Evolutionary conservation across 1,140 invertebrate genomes (phyloP), one percentile per base, ranked within the genome.

Genomic region (Belonocnema kinseyi): DNA sequence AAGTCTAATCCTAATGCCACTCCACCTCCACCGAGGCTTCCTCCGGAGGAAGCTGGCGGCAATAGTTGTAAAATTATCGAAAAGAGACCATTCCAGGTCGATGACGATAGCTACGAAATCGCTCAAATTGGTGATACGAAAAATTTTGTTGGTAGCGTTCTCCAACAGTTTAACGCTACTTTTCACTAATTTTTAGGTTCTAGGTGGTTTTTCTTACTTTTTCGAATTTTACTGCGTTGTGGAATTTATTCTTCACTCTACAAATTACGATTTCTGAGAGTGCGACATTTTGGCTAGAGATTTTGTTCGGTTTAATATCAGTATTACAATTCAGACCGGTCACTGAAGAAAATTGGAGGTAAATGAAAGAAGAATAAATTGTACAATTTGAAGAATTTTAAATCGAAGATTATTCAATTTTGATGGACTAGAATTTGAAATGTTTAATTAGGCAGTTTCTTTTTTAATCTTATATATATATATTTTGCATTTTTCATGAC

Each of bases 151-250:
- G 89, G 84, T 46, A 86, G 87, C 78, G 87, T 89, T 84, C 84
- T 90, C 77, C 83, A 87, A 50, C 90, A 90, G 71, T 92, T 90
- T 72, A 91, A 92, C 80, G 86, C 90, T 77, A 88, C 90, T 66
- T 90, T 90, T 84, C 90, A 92, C 84, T 91, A 90, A 90, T 33
- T 33, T 33, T 33, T 33, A 3, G 26, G 2, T 5, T 33, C 26
- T 5, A 3, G 26, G 26, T 33, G 26, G 3, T 33, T 33, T 33
- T 33, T 33, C 26, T 33, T 88, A 77, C 26, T 54, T n/a, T 75
- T 50, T 75, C 11, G 40, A 11, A 19, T 66, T 26, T 19, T 26
- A 26, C 50, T 16, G 66, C 66, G 3, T 21, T 71, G 5, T 17
- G 19, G 33, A 66, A 66, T 66, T 12, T 21, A 33, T 33, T 33